Conservation (phyloP, 2,113 vertebrate species). For the Pipra filicauda region DNA sequence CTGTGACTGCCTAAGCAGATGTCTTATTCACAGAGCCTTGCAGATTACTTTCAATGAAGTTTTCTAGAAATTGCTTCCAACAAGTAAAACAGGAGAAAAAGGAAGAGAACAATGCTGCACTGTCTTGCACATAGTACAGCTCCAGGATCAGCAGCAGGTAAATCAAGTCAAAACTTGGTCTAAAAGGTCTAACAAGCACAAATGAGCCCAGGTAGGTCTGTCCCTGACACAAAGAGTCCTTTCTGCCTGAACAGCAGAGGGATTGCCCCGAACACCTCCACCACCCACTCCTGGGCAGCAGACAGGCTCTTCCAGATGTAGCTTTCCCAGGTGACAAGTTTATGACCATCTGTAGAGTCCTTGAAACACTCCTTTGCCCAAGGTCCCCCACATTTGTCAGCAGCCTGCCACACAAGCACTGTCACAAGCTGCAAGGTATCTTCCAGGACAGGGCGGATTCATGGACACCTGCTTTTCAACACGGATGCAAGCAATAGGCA, state of each 20-base stretch:
- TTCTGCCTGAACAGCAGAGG: neutral
- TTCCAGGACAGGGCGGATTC: neutral
- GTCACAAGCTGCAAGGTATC: neutral
- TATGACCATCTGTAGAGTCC: neutral
- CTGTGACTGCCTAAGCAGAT: neutral
- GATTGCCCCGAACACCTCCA: neutral
- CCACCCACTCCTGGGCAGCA: neutral
- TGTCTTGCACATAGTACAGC: neutral
- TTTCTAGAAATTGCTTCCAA: neutral
- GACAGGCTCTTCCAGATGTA: neutral
- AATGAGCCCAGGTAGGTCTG: neutral
- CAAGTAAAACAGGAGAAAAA: neutral
- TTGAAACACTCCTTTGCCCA: neutral
- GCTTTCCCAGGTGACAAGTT: neutral
- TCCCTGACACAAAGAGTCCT: neutral
- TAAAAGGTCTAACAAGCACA: neutral
- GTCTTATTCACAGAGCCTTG: neutral
- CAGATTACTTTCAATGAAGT: neutral
- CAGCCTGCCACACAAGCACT: neutral
- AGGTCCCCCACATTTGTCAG: neutral
- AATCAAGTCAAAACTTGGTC: slow-evolving; percentile 35
- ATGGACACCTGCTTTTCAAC: neutral
- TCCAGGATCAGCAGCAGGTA: neutral
- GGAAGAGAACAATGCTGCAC: neutral
- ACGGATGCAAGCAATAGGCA: fast-evolving